Conservation (phyloP, 2,888 invertebrate genomes). For the Acronicta leporina region DNA sequence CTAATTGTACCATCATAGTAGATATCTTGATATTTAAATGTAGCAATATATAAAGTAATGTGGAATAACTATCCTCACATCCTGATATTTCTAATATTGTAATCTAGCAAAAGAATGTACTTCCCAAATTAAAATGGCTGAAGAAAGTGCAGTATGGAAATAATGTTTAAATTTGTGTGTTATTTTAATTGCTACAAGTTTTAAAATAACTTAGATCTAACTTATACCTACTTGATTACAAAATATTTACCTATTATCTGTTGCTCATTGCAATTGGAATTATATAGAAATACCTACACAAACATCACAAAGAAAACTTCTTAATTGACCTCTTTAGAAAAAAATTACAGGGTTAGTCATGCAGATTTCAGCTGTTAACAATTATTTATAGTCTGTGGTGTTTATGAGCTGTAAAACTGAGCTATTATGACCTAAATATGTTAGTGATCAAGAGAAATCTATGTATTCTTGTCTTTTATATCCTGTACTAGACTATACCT, state of each 20-base stretch:
- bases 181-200: too few species aligned
- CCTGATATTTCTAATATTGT: too few species aligned
- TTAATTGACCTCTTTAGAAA: constrained; percentile 22
- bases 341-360: background rate
- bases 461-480: background rate
- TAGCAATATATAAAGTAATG: too few species aligned
- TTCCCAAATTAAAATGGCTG: too few species aligned
- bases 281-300: background rate
- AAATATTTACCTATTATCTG: too few species aligned
- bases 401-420: constrained; percentile 35
- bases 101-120: background rate
- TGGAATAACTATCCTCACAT: too few species aligned
- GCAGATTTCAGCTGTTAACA: constrained; percentile 20
- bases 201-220: too few species aligned
- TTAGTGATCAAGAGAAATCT: constrained; percentile 7
- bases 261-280: background rate
- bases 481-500: too few species aligned
- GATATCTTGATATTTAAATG: too few species aligned
- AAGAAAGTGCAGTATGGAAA: too few species aligned
- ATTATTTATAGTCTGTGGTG: constrained; percentile 25
- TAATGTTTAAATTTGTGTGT: too few species aligned
- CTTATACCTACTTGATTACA: too few species aligned
- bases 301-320: background rate
- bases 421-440: constrained; percentile 35
- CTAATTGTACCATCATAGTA: background rate